Base-by-base conservation (phyloP, 2,797 vertebrate species). In the Liasis olivaceus region DNA sequence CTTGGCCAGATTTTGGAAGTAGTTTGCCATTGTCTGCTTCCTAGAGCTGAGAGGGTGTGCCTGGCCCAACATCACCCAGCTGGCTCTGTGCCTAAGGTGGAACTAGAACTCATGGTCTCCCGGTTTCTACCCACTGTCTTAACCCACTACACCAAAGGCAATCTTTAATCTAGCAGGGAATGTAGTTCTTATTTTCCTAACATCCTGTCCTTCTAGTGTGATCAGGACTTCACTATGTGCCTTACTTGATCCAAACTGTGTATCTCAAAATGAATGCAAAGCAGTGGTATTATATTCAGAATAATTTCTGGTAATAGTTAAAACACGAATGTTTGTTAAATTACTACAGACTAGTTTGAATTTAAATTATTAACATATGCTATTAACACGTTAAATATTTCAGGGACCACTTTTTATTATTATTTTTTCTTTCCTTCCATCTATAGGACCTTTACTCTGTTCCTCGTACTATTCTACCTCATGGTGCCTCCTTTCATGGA, bases 401-500 rank as follows among this genome's bases (percentile, higher is more conserved):
- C 91, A 90, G 20, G 14, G 5, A 20, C 69, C 60, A 13, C 91
- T 54, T 69, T 31, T n/a, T 31, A 31, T 15, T 54, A 54, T 54
- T 60, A 60, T 17, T 22, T 89, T 94, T 81, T 56, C 56, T 94
- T 1, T 92, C 24, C 96, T 92, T 90, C 91, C 95, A 2, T 89
- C 20, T 89, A 2, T 81, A 99, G 99, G 99, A 99, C 95, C 98
- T 99, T 96, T 99, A 99, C 95, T 99, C 99, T 24, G 99, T 99
- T 98, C 99, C 99, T 96, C 98, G 99, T 96, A 99, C 99, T 95
- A 99, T 99, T 98, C 99, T 99, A 99, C 99, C 99, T 99, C 99
- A 99, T n/a, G 99, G 99, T 95, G 99, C 99, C 90, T 99, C 99
- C 81, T 99, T 98, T 97, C 99, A 99, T 47, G 99, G 99, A 97